Percentiles rank a stretch among this genome's conserved stretches.
These are phyloP conservation scores for Stegodyphus mimosarum DNA, from an alignment of 1,140 invertebrate genomes.

Conservation along the genomic window DNA sequence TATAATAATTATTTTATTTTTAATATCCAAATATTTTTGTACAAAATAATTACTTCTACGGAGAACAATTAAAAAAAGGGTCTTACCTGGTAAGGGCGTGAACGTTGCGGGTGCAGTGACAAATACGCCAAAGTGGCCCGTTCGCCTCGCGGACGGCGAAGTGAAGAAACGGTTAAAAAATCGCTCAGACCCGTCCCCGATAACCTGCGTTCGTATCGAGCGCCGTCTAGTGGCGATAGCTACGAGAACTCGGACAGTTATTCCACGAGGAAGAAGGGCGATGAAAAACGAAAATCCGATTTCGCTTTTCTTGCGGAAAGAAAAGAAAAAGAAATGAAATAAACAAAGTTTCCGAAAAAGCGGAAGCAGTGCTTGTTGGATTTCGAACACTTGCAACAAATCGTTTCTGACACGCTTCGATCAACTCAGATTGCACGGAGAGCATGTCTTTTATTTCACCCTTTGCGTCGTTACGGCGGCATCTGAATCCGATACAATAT, in stretches of 20 bases:
- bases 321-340: slow-evolving; percentile 18
- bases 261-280: slow-evolving; percentile 47
- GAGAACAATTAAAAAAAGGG: background rate
- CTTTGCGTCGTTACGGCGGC: background rate
- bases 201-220: slow-evolving; percentile 5
- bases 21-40: no score
- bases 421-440: slow-evolving; percentile 31
- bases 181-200: slow-evolving; percentile 27
- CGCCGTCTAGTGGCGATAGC: slow-evolving; percentile 57
- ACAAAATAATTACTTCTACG: background rate
- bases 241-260: slow-evolving; percentile 30
- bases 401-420: slow-evolving; percentile 53
- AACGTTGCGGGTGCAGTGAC: background rate
- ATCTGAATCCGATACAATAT: slow-evolving; percentile 2
- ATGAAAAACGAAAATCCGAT: slow-evolving; percentile 49
- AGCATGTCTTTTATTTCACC: slow-evolving; percentile 11
- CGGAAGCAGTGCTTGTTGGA: slow-evolving; percentile 47
- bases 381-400: slow-evolving; percentile 42
- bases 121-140: slow-evolving; percentile 12
- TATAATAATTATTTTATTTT: no score
- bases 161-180: slow-evolving; percentile 38
- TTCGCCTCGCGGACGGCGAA: background rate
- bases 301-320: slow-evolving; percentile 49
- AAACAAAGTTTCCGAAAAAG: slow-evolving; percentile 21
- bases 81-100: background rate